Evolutionary conservation across 1,140 invertebrate genomes (phyloP).

Genomic region (Euwallacea similis): DNA sequence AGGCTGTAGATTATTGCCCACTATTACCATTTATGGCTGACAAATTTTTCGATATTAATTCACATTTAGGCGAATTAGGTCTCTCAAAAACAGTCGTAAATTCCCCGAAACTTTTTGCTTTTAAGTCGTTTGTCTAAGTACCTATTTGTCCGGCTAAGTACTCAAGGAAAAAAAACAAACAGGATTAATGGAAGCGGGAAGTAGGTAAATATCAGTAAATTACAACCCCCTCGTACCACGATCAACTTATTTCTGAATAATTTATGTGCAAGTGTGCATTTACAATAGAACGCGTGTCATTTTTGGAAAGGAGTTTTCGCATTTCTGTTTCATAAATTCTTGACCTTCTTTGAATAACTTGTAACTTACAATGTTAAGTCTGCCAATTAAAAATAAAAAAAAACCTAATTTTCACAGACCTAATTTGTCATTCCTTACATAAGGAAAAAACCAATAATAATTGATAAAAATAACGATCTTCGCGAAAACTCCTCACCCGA

Average conservation of each 20-base stretch:
- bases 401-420: too few relatives aligned
- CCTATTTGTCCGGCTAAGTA: too few relatives aligned
- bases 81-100: too few relatives aligned
- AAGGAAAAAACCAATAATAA: too few relatives aligned
- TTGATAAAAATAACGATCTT: too few relatives aligned
- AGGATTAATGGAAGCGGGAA: slow-evolving; percentile 1
- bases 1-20: too few relatives aligned
- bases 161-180: not conserved
- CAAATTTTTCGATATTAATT: not conserved
- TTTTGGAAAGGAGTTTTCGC: slow-evolving; percentile 2
- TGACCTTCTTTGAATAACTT: too few relatives aligned
- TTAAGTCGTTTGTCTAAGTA: not conserved
- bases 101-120: not conserved
- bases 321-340: too few relatives aligned
- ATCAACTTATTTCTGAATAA: slow-evolving; percentile 3
- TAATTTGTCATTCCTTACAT: too few relatives aligned
- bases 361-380: too few relatives aligned
- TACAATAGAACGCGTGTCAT: not conserved
- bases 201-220: slow-evolving; percentile 1
- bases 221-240: not conserved
- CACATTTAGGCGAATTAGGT: not conserved
- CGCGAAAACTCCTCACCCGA: slow-evolving; percentile 2
- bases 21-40: too few relatives aligned
- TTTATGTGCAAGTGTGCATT: not conserved
- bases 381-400: too few relatives aligned